Conservation (phyloP, 2,888 invertebrate species). For the Chaetoderma sp. region DNA sequence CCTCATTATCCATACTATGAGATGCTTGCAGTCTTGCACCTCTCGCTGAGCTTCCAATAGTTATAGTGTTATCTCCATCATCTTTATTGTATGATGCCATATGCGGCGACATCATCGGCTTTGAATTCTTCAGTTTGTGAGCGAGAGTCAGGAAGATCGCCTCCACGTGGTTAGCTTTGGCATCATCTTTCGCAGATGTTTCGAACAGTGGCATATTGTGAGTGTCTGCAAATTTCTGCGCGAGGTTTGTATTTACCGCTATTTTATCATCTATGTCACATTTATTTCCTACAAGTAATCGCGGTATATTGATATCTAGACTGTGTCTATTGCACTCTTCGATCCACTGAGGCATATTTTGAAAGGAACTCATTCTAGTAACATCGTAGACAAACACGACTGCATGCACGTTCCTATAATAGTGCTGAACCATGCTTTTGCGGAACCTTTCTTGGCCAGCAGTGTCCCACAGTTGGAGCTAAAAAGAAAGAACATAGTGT, state of each 20-base stretch:
- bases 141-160: conserved; percentile 86
- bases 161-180: conserved; percentile 81
- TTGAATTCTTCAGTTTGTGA: conserved; percentile 79
- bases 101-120: conserved; percentile 73
- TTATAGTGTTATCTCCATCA: conserved; percentile 37
- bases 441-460: conserved; percentile 86
- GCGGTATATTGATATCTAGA: conserved; percentile 75
- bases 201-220: conserved; percentile 83
- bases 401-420: conserved; percentile 86
- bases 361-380: conserved; percentile 77
- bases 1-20: conserved; percentile 27
- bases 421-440: conserved; percentile 85
- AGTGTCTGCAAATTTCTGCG: conserved; percentile 74
- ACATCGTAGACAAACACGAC: conserved; percentile 88
- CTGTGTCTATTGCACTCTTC: conserved; percentile 80
- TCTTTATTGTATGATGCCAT: conserved; percentile 37
- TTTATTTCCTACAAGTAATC: conserved; percentile 85
- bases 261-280: conserved; percentile 76
- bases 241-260: conserved; percentile 78
- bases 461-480: conserved; percentile 84
- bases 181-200: conserved; percentile 83
- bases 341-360: conserved; percentile 80
- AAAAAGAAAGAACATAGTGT: conserved; percentile 61
- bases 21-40: conserved; percentile 48
- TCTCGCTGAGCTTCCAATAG: conserved; percentile 42